Evolutionary conservation across 1,140 invertebrate species (phyloP), one percentile per base, ranked within the genome.

Genomic region (Aphelinus certus): DNA sequence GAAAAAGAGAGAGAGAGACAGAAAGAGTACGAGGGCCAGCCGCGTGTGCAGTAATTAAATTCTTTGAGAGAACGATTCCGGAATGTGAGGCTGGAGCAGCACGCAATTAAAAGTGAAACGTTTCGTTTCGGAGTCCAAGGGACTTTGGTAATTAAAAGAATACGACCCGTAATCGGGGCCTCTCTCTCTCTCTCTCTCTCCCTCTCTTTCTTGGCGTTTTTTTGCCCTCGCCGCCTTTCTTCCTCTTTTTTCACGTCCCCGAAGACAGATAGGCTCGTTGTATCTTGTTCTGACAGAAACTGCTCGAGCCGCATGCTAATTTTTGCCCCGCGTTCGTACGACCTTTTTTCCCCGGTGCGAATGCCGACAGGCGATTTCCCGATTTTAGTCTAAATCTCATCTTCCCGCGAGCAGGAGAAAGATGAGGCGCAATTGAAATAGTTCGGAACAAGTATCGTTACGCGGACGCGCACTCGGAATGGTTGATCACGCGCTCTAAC

Each of bases 31-130:
- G 7, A 42, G 9, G 26, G 42, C 4, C 3, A 49, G 9, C 45
- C 71, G 76, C 78, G 80, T 80, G 79, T 80, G 81, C 79, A 83
- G 84, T 86, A 87, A 87, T 88, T 86, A 87, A 86, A 87, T 86
- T 87, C 85, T 86, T 87, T 84, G 81, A 81, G 81, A 86, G 83
- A 87, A 87, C 83, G 84, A 86, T 85, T 81, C 84, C 79, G 84
- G 85, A 87, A 87, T 86, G 85, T 83, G 82, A 83, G 82, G 79
- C 76, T 73, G 81, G 79, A 80, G 48, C 26, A 58, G 82, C 81
- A 79, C 80, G 84, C 83, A 88, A 87, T 87, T 88, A 86, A 86
- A 87, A 85, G 84, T 82, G 84, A 87, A 86, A 87, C 83, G 81
- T 86, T 87, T 84, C 82, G 81, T 83, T 84, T 84, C 81, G 79